Conservation (phyloP, 2,113 vertebrate species). For the Stigmatopora nigra region DNA sequence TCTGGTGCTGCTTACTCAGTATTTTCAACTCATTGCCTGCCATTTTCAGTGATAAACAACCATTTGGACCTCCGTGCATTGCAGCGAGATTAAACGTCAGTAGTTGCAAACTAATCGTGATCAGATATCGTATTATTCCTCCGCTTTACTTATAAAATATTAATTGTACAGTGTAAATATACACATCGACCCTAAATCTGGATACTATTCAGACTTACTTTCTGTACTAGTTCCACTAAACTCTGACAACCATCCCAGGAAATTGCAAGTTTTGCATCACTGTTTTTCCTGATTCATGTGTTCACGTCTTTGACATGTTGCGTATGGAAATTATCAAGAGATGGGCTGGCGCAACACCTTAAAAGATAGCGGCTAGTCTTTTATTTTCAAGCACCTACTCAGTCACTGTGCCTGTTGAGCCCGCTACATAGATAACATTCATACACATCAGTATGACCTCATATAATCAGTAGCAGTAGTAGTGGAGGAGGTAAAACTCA, state of each 20-base stretch:
- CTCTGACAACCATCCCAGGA: too few species aligned
- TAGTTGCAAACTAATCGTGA: too few species aligned
- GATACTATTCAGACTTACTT: too few species aligned
- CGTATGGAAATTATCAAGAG: conserved; percentile 4
- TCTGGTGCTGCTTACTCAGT: conserved; percentile 8
- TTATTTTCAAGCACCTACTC: conserved; percentile 33
- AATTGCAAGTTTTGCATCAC: too few species aligned
- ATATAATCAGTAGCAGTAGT: background rate
- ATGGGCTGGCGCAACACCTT: conserved; percentile 14
- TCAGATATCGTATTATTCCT: too few species aligned
- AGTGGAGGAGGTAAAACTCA: background rate
- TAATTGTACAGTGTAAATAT: background rate
- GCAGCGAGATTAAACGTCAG: too few species aligned
- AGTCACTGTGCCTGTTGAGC: conserved; percentile 30
- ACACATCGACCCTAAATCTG: too few species aligned
- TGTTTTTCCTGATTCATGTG: too few species aligned
- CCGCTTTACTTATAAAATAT: background rate
- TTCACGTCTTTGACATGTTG: background rate
- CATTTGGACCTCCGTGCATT: too few species aligned
- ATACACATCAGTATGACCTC: conserved; percentile 10
- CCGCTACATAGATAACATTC: conserved; percentile 19
- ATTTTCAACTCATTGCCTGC: background rate
- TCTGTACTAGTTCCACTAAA: too few species aligned
- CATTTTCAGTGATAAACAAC: too few species aligned
- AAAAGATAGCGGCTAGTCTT: conserved; percentile 27